Conservation (phyloP, 2,797 vertebrate species). For the Triplophysa bombifrons region DNA sequence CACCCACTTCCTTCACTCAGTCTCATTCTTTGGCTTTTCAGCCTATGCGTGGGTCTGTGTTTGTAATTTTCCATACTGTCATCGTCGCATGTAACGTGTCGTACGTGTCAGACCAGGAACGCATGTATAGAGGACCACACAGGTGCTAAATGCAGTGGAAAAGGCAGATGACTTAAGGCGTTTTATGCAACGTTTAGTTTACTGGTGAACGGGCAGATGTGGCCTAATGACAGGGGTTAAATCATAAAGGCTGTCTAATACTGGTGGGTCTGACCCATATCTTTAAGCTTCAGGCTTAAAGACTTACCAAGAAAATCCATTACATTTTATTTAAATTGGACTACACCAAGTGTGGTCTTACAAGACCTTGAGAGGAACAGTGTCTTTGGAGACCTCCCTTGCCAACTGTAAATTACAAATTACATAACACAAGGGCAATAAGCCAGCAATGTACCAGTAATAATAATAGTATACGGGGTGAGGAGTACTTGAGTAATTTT, state of each 20-base stretch:
- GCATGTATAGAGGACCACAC: constrained; percentile 72
- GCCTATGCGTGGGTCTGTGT: constrained; percentile 25
- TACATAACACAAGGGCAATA: not conserved
- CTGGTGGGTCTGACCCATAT: not conserved
- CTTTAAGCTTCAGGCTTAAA: constrained; percentile 1
- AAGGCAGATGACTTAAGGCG: constrained; percentile 37
- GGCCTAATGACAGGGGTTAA: constrained; percentile 32
- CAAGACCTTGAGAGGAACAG: not conserved
- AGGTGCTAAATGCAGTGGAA: constrained; percentile 63
- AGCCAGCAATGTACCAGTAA: not conserved
- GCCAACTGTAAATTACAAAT: not conserved
- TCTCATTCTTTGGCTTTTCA: constrained; percentile 10
- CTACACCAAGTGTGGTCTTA: not conserved
- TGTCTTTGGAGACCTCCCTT: not conserved
- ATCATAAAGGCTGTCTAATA: constrained; percentile 33
- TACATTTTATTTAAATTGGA: constrained; percentile 14
- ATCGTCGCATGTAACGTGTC: constrained; percentile 22
- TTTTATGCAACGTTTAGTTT: constrained; percentile 38
- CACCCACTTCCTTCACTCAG: constrained; percentile 23
- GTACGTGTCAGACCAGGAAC: constrained; percentile 25
- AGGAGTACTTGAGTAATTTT: too few relatives aligned
- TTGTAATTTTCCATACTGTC: constrained; percentile 44
- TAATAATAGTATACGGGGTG: not conserved
- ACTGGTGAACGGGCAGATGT: constrained; percentile 27
- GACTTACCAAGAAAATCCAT: constrained; percentile 11